Evolutionary conservation across 2,888 invertebrate genomes (phyloP).

Genomic region (Cremastinae sp.): DNA sequence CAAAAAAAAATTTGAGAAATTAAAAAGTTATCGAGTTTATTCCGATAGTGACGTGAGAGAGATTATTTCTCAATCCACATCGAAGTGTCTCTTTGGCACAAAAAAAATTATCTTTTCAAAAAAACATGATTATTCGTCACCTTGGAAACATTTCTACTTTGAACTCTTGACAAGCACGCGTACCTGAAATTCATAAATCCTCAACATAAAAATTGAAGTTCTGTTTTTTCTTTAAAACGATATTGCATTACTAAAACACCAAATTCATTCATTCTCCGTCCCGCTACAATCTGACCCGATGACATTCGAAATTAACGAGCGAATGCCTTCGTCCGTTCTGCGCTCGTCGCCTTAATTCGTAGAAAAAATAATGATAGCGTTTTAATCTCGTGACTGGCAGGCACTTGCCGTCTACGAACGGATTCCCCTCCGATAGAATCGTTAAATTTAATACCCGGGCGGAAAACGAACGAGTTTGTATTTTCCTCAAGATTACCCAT

Average conservation of each 20-base stretch:
- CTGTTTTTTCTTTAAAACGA: not conserved
- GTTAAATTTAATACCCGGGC: not conserved
- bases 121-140: slow-evolving; percentile 64
- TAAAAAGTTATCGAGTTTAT: not conserved
- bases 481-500: not conserved
- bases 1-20: not conserved
- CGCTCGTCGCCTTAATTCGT: slow-evolving; percentile 41
- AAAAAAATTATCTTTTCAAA: not conserved
- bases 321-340: slow-evolving; percentile 7
- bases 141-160: slow-evolving; percentile 68
- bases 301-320: not conserved
- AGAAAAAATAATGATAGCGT: slow-evolving; percentile 33
- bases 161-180: slow-evolving; percentile 70
- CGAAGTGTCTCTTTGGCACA: not conserved
- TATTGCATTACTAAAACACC: not conserved
- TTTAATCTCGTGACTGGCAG: slow-evolving; percentile 37
- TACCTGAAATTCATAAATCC: slow-evolving; percentile 72
- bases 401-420: slow-evolving; percentile 6
- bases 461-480: slow-evolving; percentile 10
- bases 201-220: slow-evolving; percentile 51
- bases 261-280: slow-evolving; percentile 9
- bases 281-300: slow-evolving; percentile 16
- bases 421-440: not conserved
- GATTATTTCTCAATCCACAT: slow-evolving; percentile 10
- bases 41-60: slow-evolving; percentile 26